Conservation (phyloP, 2,888 invertebrate genomes). For the Lasioglossum leucozonium region DNA sequence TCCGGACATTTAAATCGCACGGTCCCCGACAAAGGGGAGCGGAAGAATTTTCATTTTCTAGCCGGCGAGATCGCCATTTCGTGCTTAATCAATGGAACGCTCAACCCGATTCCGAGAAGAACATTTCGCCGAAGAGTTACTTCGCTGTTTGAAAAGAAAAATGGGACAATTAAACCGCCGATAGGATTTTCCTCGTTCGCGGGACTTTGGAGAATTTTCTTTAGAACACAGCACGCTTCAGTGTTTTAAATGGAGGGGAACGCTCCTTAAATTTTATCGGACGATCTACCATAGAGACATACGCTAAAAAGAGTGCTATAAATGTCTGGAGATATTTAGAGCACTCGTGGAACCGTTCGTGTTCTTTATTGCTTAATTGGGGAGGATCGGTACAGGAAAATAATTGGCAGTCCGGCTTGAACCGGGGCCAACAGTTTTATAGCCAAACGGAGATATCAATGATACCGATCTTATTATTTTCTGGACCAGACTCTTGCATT, state of each 20-base stretch:
- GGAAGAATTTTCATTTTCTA: not conserved
- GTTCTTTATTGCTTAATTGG: not conserved
- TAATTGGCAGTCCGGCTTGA: not conserved
- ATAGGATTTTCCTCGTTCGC: not conserved
- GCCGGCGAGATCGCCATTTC: not conserved
- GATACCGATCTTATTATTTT: not conserved
- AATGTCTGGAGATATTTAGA: not conserved
- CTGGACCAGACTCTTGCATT: too few species aligned
- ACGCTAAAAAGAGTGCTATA: not conserved
- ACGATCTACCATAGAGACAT: not conserved
- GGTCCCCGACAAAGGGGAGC: not conserved
- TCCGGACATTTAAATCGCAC: not conserved
- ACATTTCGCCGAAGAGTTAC: not conserved
- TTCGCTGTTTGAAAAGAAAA: not conserved
- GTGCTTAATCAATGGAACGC: not conserved
- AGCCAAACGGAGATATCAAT: not conserved
- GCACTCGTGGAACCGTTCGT: not conserved
- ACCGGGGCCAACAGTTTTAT: not conserved
- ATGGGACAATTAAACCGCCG: not conserved
- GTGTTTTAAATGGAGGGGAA: not conserved
- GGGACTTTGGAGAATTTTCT: not conserved
- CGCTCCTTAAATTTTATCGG: not conserved
- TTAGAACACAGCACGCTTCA: not conserved
- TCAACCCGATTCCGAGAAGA: not conserved
- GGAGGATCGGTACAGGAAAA: not conserved